Percentiles rank a stretch among this genome's conserved stretches.
Evolutionary conservation across 2,797 vertebrate genomes (phyloP).

Genomic region (Sardinella longiceps): DNA sequence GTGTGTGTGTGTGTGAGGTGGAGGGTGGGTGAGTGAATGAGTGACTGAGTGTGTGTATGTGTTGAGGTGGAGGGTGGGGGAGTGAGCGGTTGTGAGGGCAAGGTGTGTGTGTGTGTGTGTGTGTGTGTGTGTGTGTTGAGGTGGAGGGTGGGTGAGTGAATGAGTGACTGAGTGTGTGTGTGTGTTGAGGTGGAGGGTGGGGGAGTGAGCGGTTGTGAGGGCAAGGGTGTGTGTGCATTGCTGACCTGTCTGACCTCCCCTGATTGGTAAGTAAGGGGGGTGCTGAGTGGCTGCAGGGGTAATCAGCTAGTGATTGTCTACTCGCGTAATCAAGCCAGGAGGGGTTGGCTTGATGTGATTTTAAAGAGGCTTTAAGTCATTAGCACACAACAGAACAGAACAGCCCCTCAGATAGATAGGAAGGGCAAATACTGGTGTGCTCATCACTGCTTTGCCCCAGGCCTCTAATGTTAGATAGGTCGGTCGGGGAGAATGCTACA

Average conservation of each 20-base stretch:
- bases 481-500: too few relatives aligned
- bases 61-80: not conserved
- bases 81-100: not conserved
- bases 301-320: slow-evolving; percentile 51
- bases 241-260: slow-evolving; percentile 40
- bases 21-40: too few relatives aligned
- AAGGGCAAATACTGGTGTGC: not conserved
- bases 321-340: slow-evolving; percentile 45
- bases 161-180: too few relatives aligned
- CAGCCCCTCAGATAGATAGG: slow-evolving; percentile 30
- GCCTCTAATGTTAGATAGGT: not conserved
- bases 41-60: not conserved
- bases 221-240: not conserved
- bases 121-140: slow-evolving; percentile 1
- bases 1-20: slow-evolving; percentile 8
- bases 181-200: not conserved
- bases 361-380: slow-evolving; percentile 34
- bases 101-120: not conserved
- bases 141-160: not conserved
- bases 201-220: not conserved
- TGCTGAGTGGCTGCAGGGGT: slow-evolving; percentile 30
- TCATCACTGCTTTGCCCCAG: not conserved
- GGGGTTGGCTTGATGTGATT: slow-evolving; percentile 37
- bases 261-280: slow-evolving; percentile 43
- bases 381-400: slow-evolving; percentile 42